These are phyloP conservation scores for Meloidogyne floridensis DNA, from an alignment of 1,140 invertebrate genomes.

Conservation along the genomic window DNA sequence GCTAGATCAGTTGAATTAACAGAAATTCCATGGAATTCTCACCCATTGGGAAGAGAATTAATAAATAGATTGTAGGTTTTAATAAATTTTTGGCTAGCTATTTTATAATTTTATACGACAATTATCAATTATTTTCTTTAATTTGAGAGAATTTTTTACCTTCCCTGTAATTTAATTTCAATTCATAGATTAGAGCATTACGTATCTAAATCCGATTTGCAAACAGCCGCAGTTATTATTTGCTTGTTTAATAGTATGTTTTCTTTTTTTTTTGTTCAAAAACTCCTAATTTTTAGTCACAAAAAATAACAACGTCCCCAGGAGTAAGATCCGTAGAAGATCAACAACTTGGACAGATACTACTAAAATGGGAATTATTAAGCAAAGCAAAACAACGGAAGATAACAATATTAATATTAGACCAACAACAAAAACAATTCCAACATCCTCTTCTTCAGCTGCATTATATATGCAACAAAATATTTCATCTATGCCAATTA, in stretches of 20 bases:
- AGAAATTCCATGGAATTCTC: conserved; percentile 30
- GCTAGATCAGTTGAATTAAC: background rate
- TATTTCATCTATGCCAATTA: background rate
- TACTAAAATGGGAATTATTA: background rate
- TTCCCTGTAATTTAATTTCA: too few relatives aligned
- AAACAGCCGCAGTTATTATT: conserved; percentile 41
- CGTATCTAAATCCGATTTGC: conserved; percentile 19
- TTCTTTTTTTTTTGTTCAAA: background rate
- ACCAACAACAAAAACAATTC: background rate
- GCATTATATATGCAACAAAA: background rate
- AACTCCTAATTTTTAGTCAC: background rate
- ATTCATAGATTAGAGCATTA: conserved; percentile 35
- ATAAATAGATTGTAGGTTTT: conserved; percentile 34
- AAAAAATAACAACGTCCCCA: background rate
- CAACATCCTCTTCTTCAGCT: background rate
- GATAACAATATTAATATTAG: background rate
- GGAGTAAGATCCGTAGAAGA: background rate
- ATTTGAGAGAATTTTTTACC: too few relatives aligned
- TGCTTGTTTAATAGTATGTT: conserved; percentile 28
- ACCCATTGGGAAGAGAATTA: conserved; percentile 35
- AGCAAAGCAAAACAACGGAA: background rate
- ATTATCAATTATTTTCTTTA: too few relatives aligned
- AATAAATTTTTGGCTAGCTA: background rate
- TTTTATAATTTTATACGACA: too few relatives aligned
- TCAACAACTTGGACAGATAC: conserved; percentile 17